Base-by-base conservation (phyloP, 37 sponge, comb jelly and placozoan genomes). In the Lycopodina hypogea region DNA sequence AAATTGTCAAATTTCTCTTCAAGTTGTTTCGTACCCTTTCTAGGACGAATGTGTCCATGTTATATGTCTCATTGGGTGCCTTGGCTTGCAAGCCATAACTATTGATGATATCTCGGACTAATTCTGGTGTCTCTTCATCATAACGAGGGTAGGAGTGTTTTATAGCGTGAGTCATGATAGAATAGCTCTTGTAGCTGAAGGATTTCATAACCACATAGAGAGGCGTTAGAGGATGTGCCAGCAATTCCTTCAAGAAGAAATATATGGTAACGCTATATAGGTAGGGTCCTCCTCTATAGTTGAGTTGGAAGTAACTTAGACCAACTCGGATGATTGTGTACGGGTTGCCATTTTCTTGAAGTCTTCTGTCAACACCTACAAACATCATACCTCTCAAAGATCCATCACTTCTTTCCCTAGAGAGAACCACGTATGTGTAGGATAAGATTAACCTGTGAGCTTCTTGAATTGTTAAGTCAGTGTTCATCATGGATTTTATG, bases 171-270 rank as follows among this genome's bases (percentile, higher is more conserved):
- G 4, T 8, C 26, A 78, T 42, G 19, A 72, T 83, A 26, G 81
- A 33, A 56, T 93, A 93, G 72, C 89, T 93, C 79, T 79, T 88
- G 86, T 93, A 93, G 59, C 93, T 93, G 70, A 88, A 93, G 70
- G 74, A 26, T 68, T 93, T 93, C 24, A 68, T 74, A 1, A 78
- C 41, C 17, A 86, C 26, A 55, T 89, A 93, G 12, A 93, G 29
- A 19, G 89, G 89, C 18, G 83, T 88, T 21, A 33, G 29, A 17
- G 92, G 92, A 60, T 88, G 93, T 22, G 56, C 68, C 8, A 88
- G 9, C 12, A 88, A 60, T 35, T 87, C 82, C 51, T 71, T 79
- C 0, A 84, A 37, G 3, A 76, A 35, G 37, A 77, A 86, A 67
- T 84, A 92, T 23, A 64, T 68, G 12, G 80, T 12, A 1, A 83